These are phyloP conservation scores for Bombyx mandarina DNA, from an alignment of 1,140 invertebrate genomes.

Conservation along the genomic window DNA sequence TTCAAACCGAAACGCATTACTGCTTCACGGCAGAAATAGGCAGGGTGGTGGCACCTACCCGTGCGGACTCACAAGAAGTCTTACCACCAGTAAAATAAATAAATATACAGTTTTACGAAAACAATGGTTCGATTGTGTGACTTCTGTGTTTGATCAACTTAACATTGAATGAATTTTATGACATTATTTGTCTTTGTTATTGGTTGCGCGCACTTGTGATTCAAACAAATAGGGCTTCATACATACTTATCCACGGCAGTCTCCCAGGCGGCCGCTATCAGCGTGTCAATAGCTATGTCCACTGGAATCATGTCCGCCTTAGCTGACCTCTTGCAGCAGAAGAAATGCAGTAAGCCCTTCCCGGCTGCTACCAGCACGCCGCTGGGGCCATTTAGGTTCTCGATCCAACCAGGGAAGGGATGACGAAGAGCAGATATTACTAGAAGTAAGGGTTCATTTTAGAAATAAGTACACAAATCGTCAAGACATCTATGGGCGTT, in stretches of 20 bases:
- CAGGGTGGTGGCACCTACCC: too few relatives aligned
- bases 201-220: background rate
- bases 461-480: too few relatives aligned
- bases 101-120: too few relatives aligned
- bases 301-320: constrained; percentile 84
- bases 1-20: too few relatives aligned
- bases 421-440: constrained; percentile 41
- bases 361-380: constrained; percentile 77
- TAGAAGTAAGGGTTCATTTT: constrained; percentile 10
- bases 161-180: background rate
- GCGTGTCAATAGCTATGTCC: constrained; percentile 84
- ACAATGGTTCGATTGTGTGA: too few relatives aligned
- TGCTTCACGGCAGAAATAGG: too few relatives aligned
- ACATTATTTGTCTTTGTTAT: background rate
- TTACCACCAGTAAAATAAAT: too few relatives aligned
- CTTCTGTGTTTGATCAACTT: background rate
- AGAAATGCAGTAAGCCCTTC: constrained; percentile 81
- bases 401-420: constrained; percentile 82
- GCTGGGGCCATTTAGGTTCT: constrained; percentile 92
- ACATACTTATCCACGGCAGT: constrained; percentile 43
- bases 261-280: constrained; percentile 83
- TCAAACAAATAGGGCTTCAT: too few relatives aligned
- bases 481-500: too few relatives aligned
- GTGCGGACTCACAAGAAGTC: too few relatives aligned
- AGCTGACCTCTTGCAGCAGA: constrained; percentile 70